phyloP scores from a whole-genome alignment of 2,888 invertebrate genomes.

The Quadriops clusia region DNA sequence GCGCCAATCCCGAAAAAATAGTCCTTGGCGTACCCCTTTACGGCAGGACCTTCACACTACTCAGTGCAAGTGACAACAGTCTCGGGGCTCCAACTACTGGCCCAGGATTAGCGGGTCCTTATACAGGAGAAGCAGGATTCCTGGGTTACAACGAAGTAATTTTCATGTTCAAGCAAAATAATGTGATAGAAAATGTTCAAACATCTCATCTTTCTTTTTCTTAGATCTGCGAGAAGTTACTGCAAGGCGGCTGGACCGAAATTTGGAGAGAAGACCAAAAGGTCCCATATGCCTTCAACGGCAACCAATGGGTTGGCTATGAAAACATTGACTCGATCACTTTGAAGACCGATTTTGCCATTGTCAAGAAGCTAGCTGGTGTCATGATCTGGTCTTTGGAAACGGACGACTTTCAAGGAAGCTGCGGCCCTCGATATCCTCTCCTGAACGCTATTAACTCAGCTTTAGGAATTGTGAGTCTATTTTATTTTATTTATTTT shows the following conservation, averaged over 20 bases:
- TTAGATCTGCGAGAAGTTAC: slow-evolving; percentile 24
- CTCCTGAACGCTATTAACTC: slow-evolving; percentile 47
- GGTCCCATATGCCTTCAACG: slow-evolving; percentile 34
- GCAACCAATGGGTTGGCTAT: slow-evolving; percentile 32
- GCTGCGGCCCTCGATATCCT: slow-evolving; percentile 47
- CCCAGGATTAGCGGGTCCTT: slow-evolving; percentile 48
- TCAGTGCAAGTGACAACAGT: slow-evolving; percentile 31
- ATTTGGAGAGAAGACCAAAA: slow-evolving; percentile 30
- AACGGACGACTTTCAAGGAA: slow-evolving; percentile 60
- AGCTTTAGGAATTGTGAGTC: background rate
- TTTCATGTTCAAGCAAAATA: too few relatives aligned
- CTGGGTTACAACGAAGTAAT: slow-evolving; percentile 26
- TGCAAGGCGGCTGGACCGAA: slow-evolving; percentile 19
- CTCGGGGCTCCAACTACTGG: slow-evolving; percentile 46
- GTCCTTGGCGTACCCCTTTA: slow-evolving; percentile 59
- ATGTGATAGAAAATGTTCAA: too few relatives aligned
- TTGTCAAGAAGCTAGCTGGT: slow-evolving; percentile 40
- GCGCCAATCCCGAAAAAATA: slow-evolving; percentile 50
- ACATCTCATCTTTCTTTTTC: too few relatives aligned
- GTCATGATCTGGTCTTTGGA: slow-evolving; percentile 73
- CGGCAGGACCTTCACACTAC: slow-evolving; percentile 53
- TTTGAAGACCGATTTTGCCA: slow-evolving; percentile 24
- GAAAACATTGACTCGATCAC: slow-evolving; percentile 30
- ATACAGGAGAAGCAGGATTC: slow-evolving; percentile 46
- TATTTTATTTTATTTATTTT: background rate